phyloP scores from a whole-genome alignment of 2,797 vertebrate species.

The Protonibea diacanthus region DNA sequence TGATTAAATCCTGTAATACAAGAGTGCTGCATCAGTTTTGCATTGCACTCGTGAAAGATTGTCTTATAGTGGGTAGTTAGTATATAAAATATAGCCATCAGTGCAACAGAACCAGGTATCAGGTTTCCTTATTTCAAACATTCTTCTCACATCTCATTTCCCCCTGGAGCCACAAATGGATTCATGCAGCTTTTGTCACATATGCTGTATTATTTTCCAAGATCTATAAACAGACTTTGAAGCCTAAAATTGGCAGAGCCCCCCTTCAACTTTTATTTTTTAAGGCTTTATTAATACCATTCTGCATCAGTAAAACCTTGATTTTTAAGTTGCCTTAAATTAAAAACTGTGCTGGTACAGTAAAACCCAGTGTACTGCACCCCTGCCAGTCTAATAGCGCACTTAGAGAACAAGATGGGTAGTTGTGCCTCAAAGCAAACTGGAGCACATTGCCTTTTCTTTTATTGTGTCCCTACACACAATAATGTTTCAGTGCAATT shows the following conservation, averaged over 20 bases:
- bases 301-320: not conserved
- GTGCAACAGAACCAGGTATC: not conserved
- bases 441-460: slow-evolving; percentile 22
- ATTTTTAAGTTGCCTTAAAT: not conserved
- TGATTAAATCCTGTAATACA: not conserved
- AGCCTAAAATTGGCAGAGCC: not conserved
- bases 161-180: not conserved
- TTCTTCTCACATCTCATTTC: slow-evolving; percentile 2
- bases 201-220: not conserved
- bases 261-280: not conserved
- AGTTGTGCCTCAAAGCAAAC: slow-evolving; percentile 31
- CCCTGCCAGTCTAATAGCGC: not conserved
- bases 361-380: not conserved
- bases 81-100: not conserved
- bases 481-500: slow-evolving; percentile 46
- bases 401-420: slow-evolving; percentile 15
- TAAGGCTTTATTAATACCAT: not conserved
- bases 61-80: not conserved
- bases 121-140: not conserved
- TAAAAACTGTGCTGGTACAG: not conserved
- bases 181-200: not conserved
- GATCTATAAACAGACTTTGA: not conserved
- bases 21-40: not conserved
- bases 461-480: slow-evolving; percentile 30
- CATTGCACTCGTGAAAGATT: not conserved